phyloP scores from a whole-genome alignment of 2,113 vertebrate genomes.

The Neoarius graeffei region DNA sequence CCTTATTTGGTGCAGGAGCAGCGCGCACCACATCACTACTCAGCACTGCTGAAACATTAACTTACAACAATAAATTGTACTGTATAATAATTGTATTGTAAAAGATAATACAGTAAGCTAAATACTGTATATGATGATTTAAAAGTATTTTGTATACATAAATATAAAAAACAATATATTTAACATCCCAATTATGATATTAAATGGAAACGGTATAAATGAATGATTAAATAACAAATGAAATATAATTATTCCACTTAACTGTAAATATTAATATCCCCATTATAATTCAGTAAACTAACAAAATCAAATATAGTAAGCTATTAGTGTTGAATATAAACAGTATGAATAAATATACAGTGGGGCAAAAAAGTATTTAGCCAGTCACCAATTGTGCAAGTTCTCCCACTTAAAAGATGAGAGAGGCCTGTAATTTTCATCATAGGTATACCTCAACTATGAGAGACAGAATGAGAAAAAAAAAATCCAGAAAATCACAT shows the following conservation, averaged over 20 bases:
- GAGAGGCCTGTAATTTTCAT: too few relatives aligned
- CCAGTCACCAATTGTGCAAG: too few relatives aligned
- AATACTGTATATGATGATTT: too few relatives aligned
- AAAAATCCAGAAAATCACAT: too few relatives aligned
- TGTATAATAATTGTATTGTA: too few relatives aligned
- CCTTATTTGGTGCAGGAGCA: conserved; percentile 51
- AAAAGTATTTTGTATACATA: too few relatives aligned
- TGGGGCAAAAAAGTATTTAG: too few relatives aligned
- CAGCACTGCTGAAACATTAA: not conserved
- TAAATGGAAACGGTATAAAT: not conserved
- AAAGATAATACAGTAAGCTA: too few relatives aligned
- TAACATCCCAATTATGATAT: not conserved
- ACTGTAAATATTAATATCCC: not conserved
- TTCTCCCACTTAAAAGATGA: too few relatives aligned
- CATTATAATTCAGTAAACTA: not conserved
- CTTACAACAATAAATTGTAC: too few relatives aligned
- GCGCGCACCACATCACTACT: not conserved
- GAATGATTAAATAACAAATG: not conserved
- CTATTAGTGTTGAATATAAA: not conserved
- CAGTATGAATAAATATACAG: not conserved
- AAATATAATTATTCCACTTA: not conserved
- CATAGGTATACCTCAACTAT: too few relatives aligned
- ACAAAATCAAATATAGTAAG: not conserved
- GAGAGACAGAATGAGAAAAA: too few relatives aligned
- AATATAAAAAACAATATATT: not conserved